phyloP scores from a whole-genome alignment of 2,113 vertebrate genomes.

The Apodemus sylvaticus region DNA sequence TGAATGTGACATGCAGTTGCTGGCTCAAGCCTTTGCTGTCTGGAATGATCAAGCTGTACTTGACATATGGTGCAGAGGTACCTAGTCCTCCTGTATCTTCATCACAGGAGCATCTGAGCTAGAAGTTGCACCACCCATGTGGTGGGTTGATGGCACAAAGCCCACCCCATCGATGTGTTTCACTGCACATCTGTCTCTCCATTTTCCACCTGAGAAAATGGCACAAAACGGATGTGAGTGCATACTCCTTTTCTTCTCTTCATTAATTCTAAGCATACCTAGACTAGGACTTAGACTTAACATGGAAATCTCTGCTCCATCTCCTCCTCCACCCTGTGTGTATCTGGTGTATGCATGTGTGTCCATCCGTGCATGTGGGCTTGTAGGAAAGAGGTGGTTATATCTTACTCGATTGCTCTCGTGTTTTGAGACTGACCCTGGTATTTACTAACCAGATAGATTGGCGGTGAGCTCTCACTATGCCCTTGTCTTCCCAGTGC shows the following conservation, averaged over 20 bases:
- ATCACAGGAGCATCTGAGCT: background rate
- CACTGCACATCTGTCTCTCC: background rate
- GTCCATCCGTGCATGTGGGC: background rate
- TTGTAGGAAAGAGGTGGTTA: background rate
- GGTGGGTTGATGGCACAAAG: background rate
- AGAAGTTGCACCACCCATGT: background rate
- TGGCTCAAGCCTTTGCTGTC: background rate
- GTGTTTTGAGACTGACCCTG: background rate
- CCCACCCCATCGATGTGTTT: background rate
- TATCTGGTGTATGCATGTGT: background rate
- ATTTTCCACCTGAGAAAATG: background rate
- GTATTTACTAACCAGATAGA: background rate
- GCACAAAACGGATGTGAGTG: background rate
- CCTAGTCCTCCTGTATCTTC: background rate
- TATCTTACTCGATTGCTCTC: background rate
- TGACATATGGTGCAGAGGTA: fast-evolving
- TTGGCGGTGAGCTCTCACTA: background rate
- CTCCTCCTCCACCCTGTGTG: background rate
- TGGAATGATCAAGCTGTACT: background rate
- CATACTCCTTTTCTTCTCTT: background rate
- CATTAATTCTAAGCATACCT: background rate
- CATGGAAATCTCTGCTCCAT: background rate
- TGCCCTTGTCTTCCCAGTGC: background rate
- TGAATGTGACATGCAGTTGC: background rate
- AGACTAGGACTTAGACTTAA: background rate